Evolutionary conservation across 2,888 invertebrate species (phyloP), one percentile per base, ranked within the genome.

Genomic region (Xestia xanthographa): DNA sequence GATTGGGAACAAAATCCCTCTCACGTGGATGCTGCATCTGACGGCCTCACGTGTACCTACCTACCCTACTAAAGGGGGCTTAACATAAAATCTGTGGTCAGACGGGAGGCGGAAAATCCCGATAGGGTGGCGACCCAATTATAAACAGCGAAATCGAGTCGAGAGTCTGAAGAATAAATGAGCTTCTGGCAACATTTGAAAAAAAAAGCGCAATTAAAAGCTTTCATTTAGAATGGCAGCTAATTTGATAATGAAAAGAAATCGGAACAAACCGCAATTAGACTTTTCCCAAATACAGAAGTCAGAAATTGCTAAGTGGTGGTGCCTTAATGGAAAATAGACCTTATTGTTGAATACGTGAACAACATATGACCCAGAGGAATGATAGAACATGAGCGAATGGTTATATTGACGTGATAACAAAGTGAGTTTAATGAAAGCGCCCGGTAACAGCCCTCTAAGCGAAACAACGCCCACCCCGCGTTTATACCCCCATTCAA

Each of bases 391-490:
- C 68, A 62, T 75, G 75, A 81, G 70, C 75, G 58, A 74, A 75
- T 83, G 85, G 76, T 83, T 78, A 74, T 80, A 86, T 71, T 77
- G 77, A 77, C 80, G 80, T 86, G 88, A 91, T 90, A 91, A 92
- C 93, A 93, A 90, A 91, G 90, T 91, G 85, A 91, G 90, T 92
- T 92, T 93, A 93, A 93, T 93, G 92, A 92, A 92, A 94, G 91
- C 89, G 89, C 92, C 92, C 92, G 88, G 92, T 91, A 93, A 93
- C 92, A 92, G 91, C 90, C 89, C 90, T 91, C 90, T 87, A 90
- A 86, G 90, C 85, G 87, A 91, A 92, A 93, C 92, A 93, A 93
- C 94, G 95, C 95, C 95, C 94, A 93, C 93, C 93, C 90, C 88
- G 87, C 79, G 89, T 86, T 91, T 90, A 88, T 88, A 91, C 92